Conservation (phyloP, 2,888 invertebrate genomes). For the Apamea anceps region DNA sequence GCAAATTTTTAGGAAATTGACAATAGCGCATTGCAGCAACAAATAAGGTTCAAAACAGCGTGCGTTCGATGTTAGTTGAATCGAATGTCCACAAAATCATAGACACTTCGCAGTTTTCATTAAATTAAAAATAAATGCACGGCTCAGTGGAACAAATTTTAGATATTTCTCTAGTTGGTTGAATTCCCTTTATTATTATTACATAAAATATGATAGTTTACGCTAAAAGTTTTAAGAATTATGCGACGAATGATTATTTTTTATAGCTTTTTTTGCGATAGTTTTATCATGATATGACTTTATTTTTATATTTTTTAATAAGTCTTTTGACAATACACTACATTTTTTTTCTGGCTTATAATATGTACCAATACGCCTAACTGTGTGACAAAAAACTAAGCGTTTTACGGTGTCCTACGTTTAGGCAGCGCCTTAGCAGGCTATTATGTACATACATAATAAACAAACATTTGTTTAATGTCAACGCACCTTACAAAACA, state of each 20-base stretch:
- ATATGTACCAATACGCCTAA: neutral
- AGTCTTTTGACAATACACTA: neutral
- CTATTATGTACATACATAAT: too few relatives aligned
- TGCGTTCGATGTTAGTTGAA: neutral
- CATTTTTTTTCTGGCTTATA: neutral
- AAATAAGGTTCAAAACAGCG: too few relatives aligned
- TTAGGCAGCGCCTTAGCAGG: neutral
- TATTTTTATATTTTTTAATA: neutral
- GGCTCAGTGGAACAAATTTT: neutral
- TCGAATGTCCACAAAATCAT: neutral
- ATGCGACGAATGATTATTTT: too few relatives aligned
- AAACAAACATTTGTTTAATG: neutral
- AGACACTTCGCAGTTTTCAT: neutral
- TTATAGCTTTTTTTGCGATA: neutral
- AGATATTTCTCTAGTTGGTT: neutral
- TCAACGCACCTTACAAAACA: conserved; percentile 39
- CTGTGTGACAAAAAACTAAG: neutral
- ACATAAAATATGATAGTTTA: neutral
- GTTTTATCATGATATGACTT: neutral
- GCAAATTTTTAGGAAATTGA: neutral
- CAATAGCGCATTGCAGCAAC: too few relatives aligned
- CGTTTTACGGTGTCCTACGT: neutral
- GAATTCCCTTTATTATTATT: neutral
- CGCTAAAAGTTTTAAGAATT: too few relatives aligned
- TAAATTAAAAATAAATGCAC: neutral